Evolutionary conservation across 2,888 invertebrate genomes (phyloP).

Genomic region (Drosophila mercatorum): DNA sequence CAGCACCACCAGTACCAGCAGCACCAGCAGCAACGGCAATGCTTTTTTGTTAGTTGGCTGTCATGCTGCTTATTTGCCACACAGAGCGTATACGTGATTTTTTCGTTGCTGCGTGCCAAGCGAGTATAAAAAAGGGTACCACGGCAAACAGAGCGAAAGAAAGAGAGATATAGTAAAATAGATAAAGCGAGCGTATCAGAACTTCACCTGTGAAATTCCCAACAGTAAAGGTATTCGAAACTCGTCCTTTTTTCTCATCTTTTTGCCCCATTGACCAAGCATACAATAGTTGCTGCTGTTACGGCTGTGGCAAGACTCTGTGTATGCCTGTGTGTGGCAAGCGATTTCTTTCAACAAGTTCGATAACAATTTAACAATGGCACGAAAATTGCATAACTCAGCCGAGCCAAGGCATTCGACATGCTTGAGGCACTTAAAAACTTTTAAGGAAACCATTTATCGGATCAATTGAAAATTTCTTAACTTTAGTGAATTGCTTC

Average conservation of each 20-base stretch:
- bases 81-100: slow-evolving; percentile 74
- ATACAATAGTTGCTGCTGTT: slow-evolving; percentile 11
- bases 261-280: slow-evolving; percentile 18
- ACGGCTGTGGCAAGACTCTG: slow-evolving; percentile 5
- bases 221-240: slow-evolving; percentile 16
- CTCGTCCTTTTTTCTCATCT: slow-evolving; percentile 12
- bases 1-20: background rate
- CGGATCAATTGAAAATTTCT: slow-evolving; percentile 14
- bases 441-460: slow-evolving; percentile 15
- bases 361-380: slow-evolving; percentile 31
- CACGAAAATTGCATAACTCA: slow-evolving; percentile 35
- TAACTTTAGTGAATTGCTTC: slow-evolving; percentile 12
- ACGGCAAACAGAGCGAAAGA: slow-evolving; percentile 11
- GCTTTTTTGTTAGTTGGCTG: slow-evolving; percentile 16
- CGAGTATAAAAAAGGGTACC: slow-evolving; percentile 49
- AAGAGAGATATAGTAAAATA: slow-evolving; percentile 3
- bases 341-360: slow-evolving; percentile 36
- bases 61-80: slow-evolving; percentile 57
- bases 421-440: slow-evolving; percentile 17
- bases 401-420: slow-evolving; percentile 14
- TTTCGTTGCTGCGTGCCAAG: slow-evolving; percentile 65
- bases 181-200: slow-evolving; percentile 6
- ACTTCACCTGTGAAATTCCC: slow-evolving; percentile 45
- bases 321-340: slow-evolving; percentile 4
- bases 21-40: background rate